Base-by-base conservation (phyloP, 2,113 vertebrate genomes). In the Erythrocercus mccallii region DNA sequence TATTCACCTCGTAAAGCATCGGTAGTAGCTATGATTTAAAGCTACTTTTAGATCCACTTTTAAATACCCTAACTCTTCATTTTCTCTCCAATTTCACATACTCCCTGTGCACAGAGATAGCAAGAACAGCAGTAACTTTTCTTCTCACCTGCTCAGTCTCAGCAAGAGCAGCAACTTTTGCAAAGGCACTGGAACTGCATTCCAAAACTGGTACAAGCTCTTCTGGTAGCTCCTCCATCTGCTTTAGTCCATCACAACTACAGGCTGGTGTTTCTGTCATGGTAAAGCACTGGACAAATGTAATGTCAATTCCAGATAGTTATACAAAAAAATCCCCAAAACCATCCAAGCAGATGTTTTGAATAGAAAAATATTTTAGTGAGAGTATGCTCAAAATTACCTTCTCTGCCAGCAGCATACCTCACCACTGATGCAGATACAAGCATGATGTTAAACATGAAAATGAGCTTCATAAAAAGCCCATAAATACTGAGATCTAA, bases 141-240 rank as follows among this genome's bases (percentile, higher is more conserved):
- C 25, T 93, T 95, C 86, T 82, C 74, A 98, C 98, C 98, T 96
- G 88, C 50, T 88, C 86, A 40, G 1, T 3, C 24, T 81, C 94
- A 54, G 77, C 45, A 45, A 73, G 72, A 14, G 12, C 35, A 66
- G 30, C 57, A 73, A 78, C 51, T 44, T 71, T 27, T 2, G 2
- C 56, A 16, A 21, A 40, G 25, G 50, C 33, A 54, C 79, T 15
- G 4, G 61, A 74, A 77, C 21, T 61, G 51, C 47, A 21, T 62
- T 96, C 91, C 40, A 90, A 86, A 78, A 88, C 50, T 24, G 57
- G 44, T 17, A 81, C 33, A 88, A 64, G 35, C 12, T 69, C 81
- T 86, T 76, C 70, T 20, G 35, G 54, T 21, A 91, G 33, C 19
- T 72, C 54, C 35, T 92, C 25, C 33, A 22, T 51, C 78, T 90